Evolutionary conservation across 2,888 invertebrate genomes (phyloP).

Genomic region (Flabesymbios commensalis): DNA sequence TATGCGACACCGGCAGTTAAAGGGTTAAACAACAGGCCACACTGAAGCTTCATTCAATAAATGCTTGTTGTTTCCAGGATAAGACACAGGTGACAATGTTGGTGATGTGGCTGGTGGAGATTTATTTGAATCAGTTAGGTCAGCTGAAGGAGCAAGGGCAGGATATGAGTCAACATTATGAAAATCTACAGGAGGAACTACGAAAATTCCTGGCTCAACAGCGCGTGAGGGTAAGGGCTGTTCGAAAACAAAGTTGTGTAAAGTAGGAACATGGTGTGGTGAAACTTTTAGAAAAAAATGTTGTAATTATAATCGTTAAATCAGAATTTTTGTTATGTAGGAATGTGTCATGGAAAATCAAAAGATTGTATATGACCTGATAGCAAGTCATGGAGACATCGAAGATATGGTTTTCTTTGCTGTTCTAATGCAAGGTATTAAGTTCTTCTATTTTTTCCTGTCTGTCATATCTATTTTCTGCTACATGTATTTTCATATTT

Average conservation of each 20-base stretch:
- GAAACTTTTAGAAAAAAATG: too few relatives aligned
- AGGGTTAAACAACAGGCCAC: too few relatives aligned
- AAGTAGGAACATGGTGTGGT: too few relatives aligned
- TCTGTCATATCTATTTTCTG: neutral
- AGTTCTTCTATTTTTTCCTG: neutral
- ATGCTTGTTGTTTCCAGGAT: conserved; percentile 63
- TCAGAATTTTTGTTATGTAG: too few relatives aligned
- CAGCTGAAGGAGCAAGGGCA: conserved; percentile 64
- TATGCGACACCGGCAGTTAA: neutral
- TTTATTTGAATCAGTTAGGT: conserved; percentile 89
- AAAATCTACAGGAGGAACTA: conserved; percentile 48
- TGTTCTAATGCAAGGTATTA: conserved; percentile 72
- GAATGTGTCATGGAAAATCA: conserved; percentile 82
- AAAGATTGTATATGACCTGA: conserved; percentile 83
- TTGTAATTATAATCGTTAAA: too few relatives aligned
- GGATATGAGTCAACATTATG: conserved; percentile 41
- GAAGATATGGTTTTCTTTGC: conserved; percentile 87
- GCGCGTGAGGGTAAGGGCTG: conserved; percentile 43
- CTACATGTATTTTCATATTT: neutral
- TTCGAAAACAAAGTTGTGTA: too few relatives aligned
- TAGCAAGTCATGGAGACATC: conserved; percentile 93
- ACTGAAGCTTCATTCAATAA: neutral
- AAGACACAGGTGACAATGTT: conserved; percentile 90
- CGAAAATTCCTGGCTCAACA: conserved; percentile 46
- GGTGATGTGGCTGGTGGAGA: conserved; percentile 91